Percentiles rank a stretch among this genome's conserved stretches.
Evolutionary conservation across 1,140 invertebrate species (phyloP).

Genomic region (Aporrectodea caliginosa): DNA sequence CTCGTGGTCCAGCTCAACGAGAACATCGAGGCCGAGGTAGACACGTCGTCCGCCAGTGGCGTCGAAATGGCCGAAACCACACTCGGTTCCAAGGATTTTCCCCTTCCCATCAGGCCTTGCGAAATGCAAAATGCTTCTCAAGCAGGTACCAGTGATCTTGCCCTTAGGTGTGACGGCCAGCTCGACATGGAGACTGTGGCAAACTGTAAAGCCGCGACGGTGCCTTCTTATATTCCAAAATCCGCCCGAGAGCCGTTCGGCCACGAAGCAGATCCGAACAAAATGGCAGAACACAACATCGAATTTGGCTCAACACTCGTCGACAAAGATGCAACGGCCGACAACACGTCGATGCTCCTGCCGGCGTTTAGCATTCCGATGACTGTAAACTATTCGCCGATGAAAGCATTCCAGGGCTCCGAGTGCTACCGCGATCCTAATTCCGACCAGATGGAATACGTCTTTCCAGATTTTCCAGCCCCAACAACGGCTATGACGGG

Average conservation of each 20-base stretch:
- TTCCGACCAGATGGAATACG: background rate
- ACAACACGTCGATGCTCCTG: background rate
- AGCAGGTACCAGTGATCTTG: too few species aligned
- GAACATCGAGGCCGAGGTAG: background rate
- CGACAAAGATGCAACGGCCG: background rate
- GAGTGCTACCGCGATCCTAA: background rate
- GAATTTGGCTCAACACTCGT: background rate
- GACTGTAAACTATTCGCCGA: background rate
- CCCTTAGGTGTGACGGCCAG: too few species aligned
- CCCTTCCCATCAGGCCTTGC: too few species aligned
- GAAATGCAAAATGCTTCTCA: too few species aligned
- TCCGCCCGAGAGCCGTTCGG: too few species aligned
- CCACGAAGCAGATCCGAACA: background rate
- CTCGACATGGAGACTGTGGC: too few species aligned
- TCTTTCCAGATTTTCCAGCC: background rate
- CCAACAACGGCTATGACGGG: background rate
- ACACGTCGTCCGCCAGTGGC: too few species aligned
- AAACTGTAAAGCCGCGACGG: too few species aligned
- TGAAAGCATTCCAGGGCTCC: background rate
- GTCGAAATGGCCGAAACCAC: too few species aligned
- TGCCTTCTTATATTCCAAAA: too few species aligned
- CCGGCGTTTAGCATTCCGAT: background rate
- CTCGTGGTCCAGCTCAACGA: conserved; percentile 3
- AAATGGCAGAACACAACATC: background rate
- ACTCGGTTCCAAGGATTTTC: too few species aligned